A percentile compares a stretch with the other conserved stretches of the same genome.
Evolutionary conservation across 2,113 vertebrate species (phyloP).

Genomic region (Melospiza georgiana): DNA sequence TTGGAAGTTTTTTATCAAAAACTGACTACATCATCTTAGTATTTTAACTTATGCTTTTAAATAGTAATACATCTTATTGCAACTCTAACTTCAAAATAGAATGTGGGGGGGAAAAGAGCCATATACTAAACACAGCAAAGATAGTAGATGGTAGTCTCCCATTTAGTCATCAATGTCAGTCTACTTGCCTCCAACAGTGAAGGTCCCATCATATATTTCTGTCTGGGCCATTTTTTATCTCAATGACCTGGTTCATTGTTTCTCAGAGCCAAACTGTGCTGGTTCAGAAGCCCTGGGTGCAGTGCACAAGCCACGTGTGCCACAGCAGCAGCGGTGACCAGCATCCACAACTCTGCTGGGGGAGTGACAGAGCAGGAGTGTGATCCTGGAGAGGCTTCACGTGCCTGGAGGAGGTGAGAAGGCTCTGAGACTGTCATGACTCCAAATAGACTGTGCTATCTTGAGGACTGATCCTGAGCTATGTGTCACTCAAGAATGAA

Average conservation of each 20-base stretch:
- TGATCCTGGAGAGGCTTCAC: accelerated
- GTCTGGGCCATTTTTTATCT: not conserved
- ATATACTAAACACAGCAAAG: not conserved
- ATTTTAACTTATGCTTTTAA: not conserved
- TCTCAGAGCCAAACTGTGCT: not conserved
- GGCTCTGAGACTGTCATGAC: not conserved
- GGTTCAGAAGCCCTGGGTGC: not conserved
- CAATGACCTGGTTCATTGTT: not conserved
- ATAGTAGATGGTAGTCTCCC: not conserved
- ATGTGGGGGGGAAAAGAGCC: accelerated
- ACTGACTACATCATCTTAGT: not conserved
- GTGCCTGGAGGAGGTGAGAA: not conserved
- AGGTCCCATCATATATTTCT: not conserved
- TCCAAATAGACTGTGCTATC: not conserved
- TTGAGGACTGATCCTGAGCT: not conserved
- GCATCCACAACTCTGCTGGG: accelerated
- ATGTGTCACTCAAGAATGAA: not conserved
- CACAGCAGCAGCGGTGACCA: not conserved
- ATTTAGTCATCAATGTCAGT: not conserved
- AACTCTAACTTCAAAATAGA: not conserved
- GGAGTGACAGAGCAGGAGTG: accelerated
- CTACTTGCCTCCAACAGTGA: not conserved
- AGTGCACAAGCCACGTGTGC: accelerated
- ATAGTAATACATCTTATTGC: not conserved
- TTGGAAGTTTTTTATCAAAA: not conserved